Base-by-base conservation (phyloP, 53 echinoderm and acorn worm genomes). In the Holothuria leucospilota region DNA sequence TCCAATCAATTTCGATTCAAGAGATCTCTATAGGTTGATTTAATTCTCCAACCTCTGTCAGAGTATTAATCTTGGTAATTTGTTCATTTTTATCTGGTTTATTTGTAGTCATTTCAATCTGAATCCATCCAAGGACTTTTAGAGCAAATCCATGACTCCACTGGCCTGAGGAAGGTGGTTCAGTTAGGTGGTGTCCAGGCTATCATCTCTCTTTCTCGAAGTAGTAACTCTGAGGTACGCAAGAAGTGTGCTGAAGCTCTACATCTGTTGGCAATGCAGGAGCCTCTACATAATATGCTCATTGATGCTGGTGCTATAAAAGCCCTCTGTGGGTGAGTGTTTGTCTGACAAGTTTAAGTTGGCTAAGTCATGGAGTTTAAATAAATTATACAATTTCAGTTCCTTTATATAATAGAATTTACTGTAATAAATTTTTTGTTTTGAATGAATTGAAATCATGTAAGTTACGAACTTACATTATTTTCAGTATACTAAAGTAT, bases 161-260 rank as follows among this genome's bases (percentile, higher is more conserved):
- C 38, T 11, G 90, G 85, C 39, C 69, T 98, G 23, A 80, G 88
- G 29, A 95, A 91, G 51, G 88, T 98, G 20, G 86, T 95, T 20
- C 91, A 98, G 71, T 79, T 98, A 29, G 98, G 98, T 4, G 98
- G 98, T 13, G 25, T 98, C 25, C 98, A 98, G 85, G 90, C 98
- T 1, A 85, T 95, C 20, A 90, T 98, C 84, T 95, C 92, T 53
- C 84, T 98, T 25, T 80, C 98, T 4, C 86, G 90, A 83, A 73
- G 87, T 65, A 92, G 90, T 77, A 86, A 88, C 41, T 65, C 88
- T 24, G 90, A 95, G 42, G 88, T 98, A 69, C 88, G 90, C 59
- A 82, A 89, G 64, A 84, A 88, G 13, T 95, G 95, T 92, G 98
- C 98, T 13, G 90, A 90, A 20, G 93, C 93, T 4, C 69, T 98